phyloP scores from a whole-genome alignment of 2,113 vertebrate species.

The Xenus cinereus region DNA sequence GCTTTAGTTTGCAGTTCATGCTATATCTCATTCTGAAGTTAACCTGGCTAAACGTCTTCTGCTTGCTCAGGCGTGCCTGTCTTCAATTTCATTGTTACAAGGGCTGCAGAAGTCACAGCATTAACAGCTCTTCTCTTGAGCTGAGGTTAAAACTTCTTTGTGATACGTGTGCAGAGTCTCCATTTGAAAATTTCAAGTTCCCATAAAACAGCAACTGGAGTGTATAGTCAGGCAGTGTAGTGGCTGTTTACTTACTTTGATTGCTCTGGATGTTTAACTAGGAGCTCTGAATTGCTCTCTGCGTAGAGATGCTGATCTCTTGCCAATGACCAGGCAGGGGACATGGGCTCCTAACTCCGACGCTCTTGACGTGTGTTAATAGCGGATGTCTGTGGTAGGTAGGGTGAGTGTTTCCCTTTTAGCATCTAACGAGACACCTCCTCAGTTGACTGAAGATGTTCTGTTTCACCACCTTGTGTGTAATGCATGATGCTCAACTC shows the following conservation, averaged over 20 bases:
- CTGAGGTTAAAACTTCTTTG: not conserved
- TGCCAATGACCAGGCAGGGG: not conserved
- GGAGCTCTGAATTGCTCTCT: not conserved
- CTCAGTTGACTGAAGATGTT: not conserved
- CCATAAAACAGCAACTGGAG: not conserved
- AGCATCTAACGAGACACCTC: not conserved
- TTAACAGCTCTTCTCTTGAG: not conserved
- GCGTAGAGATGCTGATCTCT: not conserved
- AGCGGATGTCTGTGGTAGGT: not conserved
- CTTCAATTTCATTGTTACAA: not conserved
- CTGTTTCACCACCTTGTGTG: not conserved
- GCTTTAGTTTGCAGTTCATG: not conserved
- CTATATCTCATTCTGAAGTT: not conserved
- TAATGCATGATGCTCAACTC: not conserved
- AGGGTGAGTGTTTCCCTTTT: not conserved
- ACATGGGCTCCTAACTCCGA: not conserved
- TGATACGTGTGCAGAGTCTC: accelerated
- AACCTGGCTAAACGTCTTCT: not conserved
- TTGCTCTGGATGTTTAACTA: not conserved
- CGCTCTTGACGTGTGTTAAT: not conserved
- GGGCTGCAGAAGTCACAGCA: not conserved
- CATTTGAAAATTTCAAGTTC: not conserved
- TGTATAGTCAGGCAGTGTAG: not conserved
- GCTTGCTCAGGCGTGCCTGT: not conserved
- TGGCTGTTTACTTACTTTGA: not conserved